Evolutionary conservation across 1,140 invertebrate genomes (phyloP), one percentile per base, ranked within the genome.

Genomic region (Drosophila ogumai): DNA sequence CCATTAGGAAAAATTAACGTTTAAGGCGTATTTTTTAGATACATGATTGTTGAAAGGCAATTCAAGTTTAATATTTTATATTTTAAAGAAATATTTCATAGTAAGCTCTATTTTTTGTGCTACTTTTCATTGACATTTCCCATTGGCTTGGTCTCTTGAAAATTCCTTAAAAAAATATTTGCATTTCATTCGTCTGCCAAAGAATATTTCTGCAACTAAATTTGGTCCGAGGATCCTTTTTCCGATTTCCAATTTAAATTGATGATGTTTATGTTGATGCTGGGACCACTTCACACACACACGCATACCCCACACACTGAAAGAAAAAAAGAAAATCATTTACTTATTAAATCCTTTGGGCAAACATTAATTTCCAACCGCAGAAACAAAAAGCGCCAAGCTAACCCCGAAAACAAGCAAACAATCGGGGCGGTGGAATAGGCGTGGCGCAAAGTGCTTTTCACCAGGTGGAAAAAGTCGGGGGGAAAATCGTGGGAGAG

Each of bases 281-380:
- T 72, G 34, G 52, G 10, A 41, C 41, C 50, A 71, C 65, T 49
- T 32, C 34, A 43, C 49, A 44, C 25, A 17, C 50, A 61, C 60
- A 41, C 55, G 4, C 44, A 28, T 15, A 40, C 41, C 17, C 40
- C 22, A 38, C 28, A 49, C 22, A 55, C 52, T 55, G 32, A 1
- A 25, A 34, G 13, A 13, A 65, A 66, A 64, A 49, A 61, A 66
- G 73, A 75, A 84, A 90, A 90, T 90, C 81, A 84, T 90, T 90
- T 90, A 84, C 85, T 90, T 90, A 90, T 90, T 90, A 90, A 90
- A 90, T 90, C 78, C 85, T 75, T 69, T 85, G 54, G 78, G 41
- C 85, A 90, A 90, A 90, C 85, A 90, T 90, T 90, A 84, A 90
- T 90, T 90, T 90, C 61, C 47, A 75, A 65, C 75, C 85, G 61